These are phyloP conservation scores for Discoglossus pictus DNA, from an alignment of 2,797 vertebrate genomes.

Conservation along the genomic window DNA sequence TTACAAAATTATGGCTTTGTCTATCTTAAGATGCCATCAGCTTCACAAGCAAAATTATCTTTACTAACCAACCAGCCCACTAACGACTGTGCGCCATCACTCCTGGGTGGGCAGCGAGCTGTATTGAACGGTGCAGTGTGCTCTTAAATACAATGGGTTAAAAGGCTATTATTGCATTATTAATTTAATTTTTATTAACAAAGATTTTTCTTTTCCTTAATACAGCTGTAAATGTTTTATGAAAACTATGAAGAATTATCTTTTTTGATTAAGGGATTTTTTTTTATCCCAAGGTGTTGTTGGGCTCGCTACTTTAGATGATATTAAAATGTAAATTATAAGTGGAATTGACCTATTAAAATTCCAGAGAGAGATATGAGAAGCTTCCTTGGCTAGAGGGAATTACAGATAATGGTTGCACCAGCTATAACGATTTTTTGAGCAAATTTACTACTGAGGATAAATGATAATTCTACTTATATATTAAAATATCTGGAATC, in stretches of 20 bases:
- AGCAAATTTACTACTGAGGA: no score
- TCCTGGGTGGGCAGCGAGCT: no score
- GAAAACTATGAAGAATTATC: conserved; percentile 29
- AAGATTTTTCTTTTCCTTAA: conserved; percentile 30
- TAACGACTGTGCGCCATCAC: no score
- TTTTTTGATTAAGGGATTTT: conserved; percentile 28
- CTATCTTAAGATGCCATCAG: no score
- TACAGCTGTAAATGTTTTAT: conserved; percentile 24
- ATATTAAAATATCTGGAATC: no score
- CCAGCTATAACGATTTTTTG: neutral
- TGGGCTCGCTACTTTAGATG: conserved; percentile 17
- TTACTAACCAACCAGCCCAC: no score
- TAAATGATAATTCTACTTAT: no score
- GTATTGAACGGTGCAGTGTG: no score
- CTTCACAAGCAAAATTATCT: no score
- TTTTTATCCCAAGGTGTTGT: conserved; percentile 34
- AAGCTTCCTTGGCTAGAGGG: conserved; percentile 15
- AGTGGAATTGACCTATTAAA: conserved; percentile 31
- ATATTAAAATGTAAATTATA: conserved; percentile 37
- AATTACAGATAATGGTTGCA: conserved; percentile 14
- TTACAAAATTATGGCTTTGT: no score
- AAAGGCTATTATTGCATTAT: conserved; percentile 31
- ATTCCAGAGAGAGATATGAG: conserved; percentile 23
- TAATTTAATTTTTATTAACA: conserved; percentile 25
- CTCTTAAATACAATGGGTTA: no score